Evolutionary conservation across 2,888 invertebrate genomes (phyloP), one percentile per base, ranked within the genome.

Genomic region (Nomada ruficornis): DNA sequence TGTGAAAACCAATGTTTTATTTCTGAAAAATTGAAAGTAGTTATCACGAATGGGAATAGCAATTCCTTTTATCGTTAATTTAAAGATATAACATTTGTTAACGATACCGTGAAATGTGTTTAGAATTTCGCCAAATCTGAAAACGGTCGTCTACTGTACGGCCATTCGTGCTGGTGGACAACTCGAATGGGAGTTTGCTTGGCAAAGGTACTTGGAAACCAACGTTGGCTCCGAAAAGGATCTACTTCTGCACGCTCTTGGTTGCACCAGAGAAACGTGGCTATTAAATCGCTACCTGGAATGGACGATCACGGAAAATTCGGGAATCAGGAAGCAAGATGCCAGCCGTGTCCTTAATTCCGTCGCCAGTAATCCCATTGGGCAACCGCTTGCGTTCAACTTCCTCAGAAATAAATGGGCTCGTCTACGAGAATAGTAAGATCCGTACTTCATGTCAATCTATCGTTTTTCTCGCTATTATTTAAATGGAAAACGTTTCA

Each of bases 111-210:
- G 5, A 9, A 29, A 29, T 42, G 23, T 76, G 36, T 47, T 2
- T 92, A 97, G 97, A 36, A 97, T 98, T 86, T 96, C 97, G 36
- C 97, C 98, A 0, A 98, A 98, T 92, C 93, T 98, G 55, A 96
- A 97, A 65, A 95, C 96, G 42, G 96, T 97, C 0, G 97, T 98
- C 0, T 98, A 98, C 94, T 98, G 98, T 91, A 96, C 97, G 1
- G 98, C 97, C 0, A 96, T 99, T 10, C 95, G 96, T 75, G 96
- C 96, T 13, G 98, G 98, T 0, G 97, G 97, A 0, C 96, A 97
- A 85, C 95, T 95, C 0, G 98, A 98, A 91, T 99, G 98, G 98
- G 96, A 97, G 83, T 98, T 98, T 92, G 96, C 97, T 0, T 98
- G 98, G 96, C 95, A 97, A 64, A 95, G 97, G 47, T 98, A 97